phyloP scores from a whole-genome alignment of 2,797 vertebrate species.

The Spea hammondii region DNA sequence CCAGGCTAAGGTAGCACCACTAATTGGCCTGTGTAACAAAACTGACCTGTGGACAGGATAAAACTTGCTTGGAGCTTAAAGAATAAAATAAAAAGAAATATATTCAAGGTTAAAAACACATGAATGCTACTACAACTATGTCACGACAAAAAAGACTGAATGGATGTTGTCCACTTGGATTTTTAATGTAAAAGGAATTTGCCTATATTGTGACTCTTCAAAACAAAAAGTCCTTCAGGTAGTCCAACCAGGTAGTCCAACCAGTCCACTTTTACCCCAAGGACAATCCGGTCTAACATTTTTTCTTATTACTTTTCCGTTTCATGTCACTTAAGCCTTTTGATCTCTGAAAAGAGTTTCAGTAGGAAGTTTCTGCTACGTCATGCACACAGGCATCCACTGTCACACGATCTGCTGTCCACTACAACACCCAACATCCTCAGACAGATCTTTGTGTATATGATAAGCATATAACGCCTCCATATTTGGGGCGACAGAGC shows the following conservation, averaged over 20 bases:
- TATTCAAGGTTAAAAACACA: slow-evolving; percentile 81
- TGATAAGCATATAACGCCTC: not conserved
- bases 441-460: not conserved
- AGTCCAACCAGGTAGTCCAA: no score
- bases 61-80: slow-evolving; percentile 86
- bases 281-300: slow-evolving; percentile 66
- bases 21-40: slow-evolving; percentile 99
- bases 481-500: not conserved
- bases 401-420: not conserved
- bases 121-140: slow-evolving; percentile 69
- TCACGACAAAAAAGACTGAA: slow-evolving; percentile 68
- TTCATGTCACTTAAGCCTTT: slow-evolving; percentile 69
- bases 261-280: slow-evolving; percentile 62
- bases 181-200: slow-evolving; percentile 68
- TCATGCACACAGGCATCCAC: not conserved
- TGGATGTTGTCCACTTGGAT: slow-evolving; percentile 69
- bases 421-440: not conserved
- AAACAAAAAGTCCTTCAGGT: slow-evolving; percentile 75
- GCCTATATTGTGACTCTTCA: slow-evolving; percentile 61
- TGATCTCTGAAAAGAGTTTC: slow-evolving; percentile 72
- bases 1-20: slow-evolving; percentile 94
- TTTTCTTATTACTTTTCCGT: slow-evolving; percentile 63
- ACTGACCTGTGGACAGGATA: slow-evolving; percentile 96
- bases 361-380: slow-evolving; percentile 67
- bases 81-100: slow-evolving; percentile 77